Evolutionary conservation across 2,797 vertebrate species (phyloP), one percentile per base, ranked within the genome.

Genomic region (Antennarius maculatus): DNA sequence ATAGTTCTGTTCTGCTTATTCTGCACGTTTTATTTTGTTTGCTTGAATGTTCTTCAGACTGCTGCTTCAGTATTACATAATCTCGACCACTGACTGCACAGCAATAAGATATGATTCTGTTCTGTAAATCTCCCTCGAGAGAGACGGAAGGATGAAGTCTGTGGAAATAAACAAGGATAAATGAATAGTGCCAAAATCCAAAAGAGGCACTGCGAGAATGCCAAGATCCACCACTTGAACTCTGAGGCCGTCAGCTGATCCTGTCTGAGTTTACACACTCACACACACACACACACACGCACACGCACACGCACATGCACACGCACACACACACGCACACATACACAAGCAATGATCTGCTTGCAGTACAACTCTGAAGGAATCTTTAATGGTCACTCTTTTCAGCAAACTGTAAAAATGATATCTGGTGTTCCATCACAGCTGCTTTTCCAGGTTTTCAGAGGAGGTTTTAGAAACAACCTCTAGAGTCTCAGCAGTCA

Each of bases 191-290:
- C 69, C 80, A 79, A 51, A 62, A 27, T 34, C 61, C 69, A 56
- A 57, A 81, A 61, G 71, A 46, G 54, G 61, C 2, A 4, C 66
- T 71, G 71, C 69, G 56, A 67, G 67, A 46, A 66, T 23, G 47
- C 52, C 64, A 70, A 79, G 74, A 54, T 15, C 54, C 41, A 8
- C 11, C 1, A 47, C 37, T 16, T 52, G 17, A 59, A 54, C 16
- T 37, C 28, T 0, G 12, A 45, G 50, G 27, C 23, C 5, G 27
- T 79, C 71, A 77, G 62, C 60, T 77, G 66, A 68, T 68, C 43
- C 34, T 10, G 42, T 61, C 54, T 57, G 48, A 49, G 51, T 66
- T 62, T 60, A 49, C 31, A 50, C 12, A 47, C 28, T 34, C 27
- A 34, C 61, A 68, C 59, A 63, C 28, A 61, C 63, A 70, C 53